A percentile compares a stretch with the other conserved stretches of the same genome.
These are phyloP conservation scores for Denticeps clupeoides DNA, from an alignment of 2,797 vertebrate species.

Conservation along the genomic window DNA sequence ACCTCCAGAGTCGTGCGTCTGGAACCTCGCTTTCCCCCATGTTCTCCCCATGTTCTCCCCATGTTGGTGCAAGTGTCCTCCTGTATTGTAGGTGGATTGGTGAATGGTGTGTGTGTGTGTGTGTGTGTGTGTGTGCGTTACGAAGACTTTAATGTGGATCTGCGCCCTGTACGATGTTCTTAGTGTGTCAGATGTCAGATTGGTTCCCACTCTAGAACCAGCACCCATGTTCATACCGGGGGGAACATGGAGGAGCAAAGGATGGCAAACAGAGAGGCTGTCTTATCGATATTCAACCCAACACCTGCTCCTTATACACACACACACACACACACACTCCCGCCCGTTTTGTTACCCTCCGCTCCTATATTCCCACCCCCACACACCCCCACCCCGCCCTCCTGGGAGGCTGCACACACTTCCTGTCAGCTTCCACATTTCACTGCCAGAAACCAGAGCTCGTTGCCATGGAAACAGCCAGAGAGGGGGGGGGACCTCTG, in stretches of 20 bases:
- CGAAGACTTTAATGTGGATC: no score
- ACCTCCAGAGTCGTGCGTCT: no score
- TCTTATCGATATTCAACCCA: constrained; percentile 25
- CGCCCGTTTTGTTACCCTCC: neutral
- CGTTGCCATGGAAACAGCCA: constrained; percentile 69
- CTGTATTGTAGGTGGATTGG: no score
- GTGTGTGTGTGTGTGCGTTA: no score
- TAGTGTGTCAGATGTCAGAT: no score
- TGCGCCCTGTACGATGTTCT: no score
- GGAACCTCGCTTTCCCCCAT: no score
- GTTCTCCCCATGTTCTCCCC: no score
- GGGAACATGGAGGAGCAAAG: neutral
- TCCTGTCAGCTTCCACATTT: constrained; percentile 62
- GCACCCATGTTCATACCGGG: no score
- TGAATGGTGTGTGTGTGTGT: no score
- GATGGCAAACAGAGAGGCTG: constrained; percentile 1
- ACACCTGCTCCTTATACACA: constrained; percentile 23
- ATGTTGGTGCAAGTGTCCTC: no score
- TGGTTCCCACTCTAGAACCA: no score
- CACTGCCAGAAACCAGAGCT: constrained; percentile 59
- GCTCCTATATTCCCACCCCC: constrained; percentile 12
- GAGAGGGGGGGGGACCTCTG: constrained; percentile 40
- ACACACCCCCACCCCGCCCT: constrained; percentile 18
- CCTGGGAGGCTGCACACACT: constrained; percentile 50
- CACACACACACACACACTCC: constrained; percentile 13